Conservation (phyloP, 2,888 invertebrate species). For the Chymomyza procnemis region DNA sequence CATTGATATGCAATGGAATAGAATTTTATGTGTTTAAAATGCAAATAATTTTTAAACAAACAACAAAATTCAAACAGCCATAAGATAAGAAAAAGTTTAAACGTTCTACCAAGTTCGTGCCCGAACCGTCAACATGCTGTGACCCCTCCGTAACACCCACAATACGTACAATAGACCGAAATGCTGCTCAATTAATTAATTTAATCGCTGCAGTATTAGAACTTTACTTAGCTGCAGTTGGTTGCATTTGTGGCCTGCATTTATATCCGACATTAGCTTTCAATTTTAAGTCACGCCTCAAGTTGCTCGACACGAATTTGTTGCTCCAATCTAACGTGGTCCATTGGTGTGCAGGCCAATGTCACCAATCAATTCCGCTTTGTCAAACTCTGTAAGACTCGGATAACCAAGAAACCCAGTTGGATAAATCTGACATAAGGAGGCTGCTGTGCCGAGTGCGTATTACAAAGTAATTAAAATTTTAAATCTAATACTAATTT, state of each 20-base stretch:
- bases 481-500: too few relatives aligned
- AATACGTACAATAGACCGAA: not conserved
- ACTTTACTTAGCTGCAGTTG: conserved; percentile 12
- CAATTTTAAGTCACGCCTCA: conserved; percentile 67
- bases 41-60: conserved; percentile 30
- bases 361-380: conserved; percentile 64
- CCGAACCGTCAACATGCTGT: not conserved
- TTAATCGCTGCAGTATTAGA: conserved; percentile 27
- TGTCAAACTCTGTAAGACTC: conserved; percentile 34
- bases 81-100: conserved; percentile 5
- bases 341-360: conserved; percentile 41
- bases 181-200: conserved; percentile 22
- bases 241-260: not conserved
- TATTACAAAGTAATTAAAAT: too few relatives aligned
- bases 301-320: conserved; percentile 28
- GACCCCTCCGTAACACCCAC: not conserved
- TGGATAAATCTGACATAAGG: not conserved
- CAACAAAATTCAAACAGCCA: conserved; percentile 11
- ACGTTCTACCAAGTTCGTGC: not conserved
- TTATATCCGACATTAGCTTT: conserved; percentile 56
- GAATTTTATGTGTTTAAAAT: conserved; percentile 67
- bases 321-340: conserved; percentile 48
- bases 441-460: too few relatives aligned
- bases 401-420: not conserved
- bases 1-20: conserved; percentile 48